Base-by-base conservation (phyloP, 2,113 vertebrate genomes). In the Megaleporinus macrocephalus region DNA sequence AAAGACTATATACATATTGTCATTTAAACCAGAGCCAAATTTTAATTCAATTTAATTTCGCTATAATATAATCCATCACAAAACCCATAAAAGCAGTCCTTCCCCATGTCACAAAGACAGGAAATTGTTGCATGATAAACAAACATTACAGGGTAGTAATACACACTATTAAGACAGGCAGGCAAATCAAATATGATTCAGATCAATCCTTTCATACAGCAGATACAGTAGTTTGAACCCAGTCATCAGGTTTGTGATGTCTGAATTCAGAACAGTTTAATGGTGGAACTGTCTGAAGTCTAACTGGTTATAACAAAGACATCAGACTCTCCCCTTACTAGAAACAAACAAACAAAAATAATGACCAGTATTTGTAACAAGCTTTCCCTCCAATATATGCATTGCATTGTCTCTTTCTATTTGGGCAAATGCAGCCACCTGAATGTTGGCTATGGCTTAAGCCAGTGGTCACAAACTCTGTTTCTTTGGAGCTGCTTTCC, bases 11-110 rank as follows among this genome's bases (percentile, higher is more conserved):
- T 68, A 75, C 49, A 66, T 12, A 36, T 51, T 57, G 26, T 15
- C 72, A 41, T 77, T 66, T 62, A 76, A 29, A 49, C 80, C 33
- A 36, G 22, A 78, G 41, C 15, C 61, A 26, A 20, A 78, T 70
- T 73, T 79, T 70, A 61, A 82, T 82, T 82, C 13, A 49, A 27
- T 81, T 71, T 63, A 61, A 82, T 74, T 55, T 44, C 62, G 41
- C 61, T 78, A 22, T 78, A 63, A 82, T 75, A 82, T 69, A 72
- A 79, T 70, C 47, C 47, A 65, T 53, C 33, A 71, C n/a, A 75
- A 63, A 57, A 41, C 65, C 75, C 62, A 68, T 68, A 59, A 75
- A 75, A 51, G 24, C 30, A 55, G 36, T 75, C 57, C 33, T 41
- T 44, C 71, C 24, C 36, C 77, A 29, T 29, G 10, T 81, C 79